A percentile compares a stretch with the other conserved stretches of the same genome.
These are phyloP conservation scores for Labia minor DNA, from an alignment of 2,888 invertebrate species.

Conservation along the genomic window DNA sequence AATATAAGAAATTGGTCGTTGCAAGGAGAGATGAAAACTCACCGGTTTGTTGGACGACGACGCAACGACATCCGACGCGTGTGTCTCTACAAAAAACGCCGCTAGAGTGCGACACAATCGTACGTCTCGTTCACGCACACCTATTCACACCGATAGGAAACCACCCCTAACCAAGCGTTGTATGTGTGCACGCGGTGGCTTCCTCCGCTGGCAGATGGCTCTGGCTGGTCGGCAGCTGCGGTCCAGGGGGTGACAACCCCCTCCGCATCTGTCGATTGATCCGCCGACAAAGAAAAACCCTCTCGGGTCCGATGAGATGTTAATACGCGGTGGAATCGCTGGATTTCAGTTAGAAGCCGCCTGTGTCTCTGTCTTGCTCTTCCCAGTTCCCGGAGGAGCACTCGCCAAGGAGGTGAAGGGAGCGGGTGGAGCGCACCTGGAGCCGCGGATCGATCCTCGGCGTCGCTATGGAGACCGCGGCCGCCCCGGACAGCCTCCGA, in stretches of 20 bases:
- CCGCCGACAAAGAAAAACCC: conserved; percentile 26
- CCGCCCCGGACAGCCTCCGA: not conserved
- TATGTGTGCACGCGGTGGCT: not conserved
- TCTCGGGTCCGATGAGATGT: not conserved
- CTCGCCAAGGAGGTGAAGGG: no score
- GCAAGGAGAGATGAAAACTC: not conserved
- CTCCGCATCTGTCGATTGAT: conserved; percentile 31
- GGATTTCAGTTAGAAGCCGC: not conserved
- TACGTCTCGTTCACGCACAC: not conserved
- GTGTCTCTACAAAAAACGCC: not conserved
- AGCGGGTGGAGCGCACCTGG: not conserved
- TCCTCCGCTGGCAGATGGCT: conserved; percentile 22
- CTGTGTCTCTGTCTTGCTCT: no score
- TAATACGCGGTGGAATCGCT: not conserved
- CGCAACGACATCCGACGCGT: not conserved
- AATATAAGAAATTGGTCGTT: not conserved
- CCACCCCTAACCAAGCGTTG: conserved; percentile 13
- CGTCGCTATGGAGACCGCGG: not conserved
- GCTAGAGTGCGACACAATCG: not conserved
- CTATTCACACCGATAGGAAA: not conserved
- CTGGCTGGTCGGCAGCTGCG: conserved; percentile 18
- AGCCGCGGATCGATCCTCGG: not conserved
- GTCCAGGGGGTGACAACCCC: conserved; percentile 24
- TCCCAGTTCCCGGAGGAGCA: no score
- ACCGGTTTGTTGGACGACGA: not conserved